phyloP scores from a whole-genome alignment of 2,888 invertebrate species.

The Tipula helvola region DNA sequence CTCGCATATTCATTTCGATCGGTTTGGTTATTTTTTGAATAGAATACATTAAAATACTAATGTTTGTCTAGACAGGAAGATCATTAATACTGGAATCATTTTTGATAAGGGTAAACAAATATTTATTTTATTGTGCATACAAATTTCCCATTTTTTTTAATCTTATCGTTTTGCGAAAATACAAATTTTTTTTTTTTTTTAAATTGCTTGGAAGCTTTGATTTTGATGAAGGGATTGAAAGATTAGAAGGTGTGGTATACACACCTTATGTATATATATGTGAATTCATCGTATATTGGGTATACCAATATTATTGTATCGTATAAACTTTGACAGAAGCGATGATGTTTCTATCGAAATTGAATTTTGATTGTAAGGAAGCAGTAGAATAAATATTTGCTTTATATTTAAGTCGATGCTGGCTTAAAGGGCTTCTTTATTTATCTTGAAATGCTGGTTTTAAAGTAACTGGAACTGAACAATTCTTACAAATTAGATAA shows the following conservation, averaged over 20 bases:
- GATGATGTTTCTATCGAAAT: neutral
- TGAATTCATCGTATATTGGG: neutral
- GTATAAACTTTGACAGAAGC: neutral
- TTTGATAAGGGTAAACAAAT: slow-evolving; percentile 4
- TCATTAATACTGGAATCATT: slow-evolving; percentile 4
- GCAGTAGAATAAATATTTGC: neutral
- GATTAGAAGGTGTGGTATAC: neutral
- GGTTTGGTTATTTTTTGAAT: neutral
- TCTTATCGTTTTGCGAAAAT: neutral
- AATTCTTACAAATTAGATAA: no score
- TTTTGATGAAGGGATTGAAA: neutral
- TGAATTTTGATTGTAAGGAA: neutral
- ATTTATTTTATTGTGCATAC: neutral
- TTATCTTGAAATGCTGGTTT: no score
- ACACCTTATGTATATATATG: neutral
- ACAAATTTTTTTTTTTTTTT: neutral
- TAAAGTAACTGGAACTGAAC: no score
- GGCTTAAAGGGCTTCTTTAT: no score
- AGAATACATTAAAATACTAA: slow-evolving; percentile 4
- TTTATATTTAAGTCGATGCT: no score
- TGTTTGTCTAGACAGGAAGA: slow-evolving; percentile 4
- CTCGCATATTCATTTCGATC: neutral
- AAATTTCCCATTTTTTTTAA: neutral
- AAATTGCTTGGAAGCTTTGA: neutral
- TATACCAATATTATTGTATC: neutral